Evolutionary conservation across 2,888 invertebrate species (phyloP).

Genomic region (Phrixothrix hirtus): DNA sequence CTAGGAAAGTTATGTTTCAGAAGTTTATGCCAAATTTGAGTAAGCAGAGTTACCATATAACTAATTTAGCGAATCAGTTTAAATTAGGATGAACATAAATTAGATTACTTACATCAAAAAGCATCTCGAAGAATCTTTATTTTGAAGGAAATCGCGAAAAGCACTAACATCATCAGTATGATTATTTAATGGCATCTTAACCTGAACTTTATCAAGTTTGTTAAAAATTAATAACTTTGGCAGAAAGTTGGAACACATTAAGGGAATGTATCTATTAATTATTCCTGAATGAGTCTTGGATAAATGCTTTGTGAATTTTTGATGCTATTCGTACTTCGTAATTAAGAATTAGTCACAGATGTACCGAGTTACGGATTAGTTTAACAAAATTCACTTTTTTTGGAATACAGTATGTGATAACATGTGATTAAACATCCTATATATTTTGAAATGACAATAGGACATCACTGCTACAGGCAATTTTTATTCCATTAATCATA

Average conservation of each 20-base stretch:
- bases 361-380: too few species aligned
- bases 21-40: too few species aligned
- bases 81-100: too few species aligned
- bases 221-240: constrained; percentile 12
- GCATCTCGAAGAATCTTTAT: too few species aligned
- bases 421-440: constrained; percentile 17
- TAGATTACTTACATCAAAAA: too few species aligned
- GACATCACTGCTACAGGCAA: constrained; percentile 23
- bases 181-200: constrained; percentile 9
- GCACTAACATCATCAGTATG: background rate
- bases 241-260: constrained; percentile 4
- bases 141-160: too few species aligned
- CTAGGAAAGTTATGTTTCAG: too few species aligned
- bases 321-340: background rate
- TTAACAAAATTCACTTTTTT: too few species aligned
- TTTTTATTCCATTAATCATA: constrained; percentile 33
- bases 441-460: constrained; percentile 25
- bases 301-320: constrained; percentile 8
- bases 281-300: constrained; percentile 6
- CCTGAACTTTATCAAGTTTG: constrained; percentile 3
- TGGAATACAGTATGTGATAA: constrained; percentile 9
- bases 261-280: constrained; percentile 11
- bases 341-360: too few species aligned
- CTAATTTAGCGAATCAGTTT: too few species aligned
- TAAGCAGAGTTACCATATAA: too few species aligned